Evolutionary conservation across 1,140 invertebrate species (phyloP).

Genomic region (Bacillus rossius): DNA sequence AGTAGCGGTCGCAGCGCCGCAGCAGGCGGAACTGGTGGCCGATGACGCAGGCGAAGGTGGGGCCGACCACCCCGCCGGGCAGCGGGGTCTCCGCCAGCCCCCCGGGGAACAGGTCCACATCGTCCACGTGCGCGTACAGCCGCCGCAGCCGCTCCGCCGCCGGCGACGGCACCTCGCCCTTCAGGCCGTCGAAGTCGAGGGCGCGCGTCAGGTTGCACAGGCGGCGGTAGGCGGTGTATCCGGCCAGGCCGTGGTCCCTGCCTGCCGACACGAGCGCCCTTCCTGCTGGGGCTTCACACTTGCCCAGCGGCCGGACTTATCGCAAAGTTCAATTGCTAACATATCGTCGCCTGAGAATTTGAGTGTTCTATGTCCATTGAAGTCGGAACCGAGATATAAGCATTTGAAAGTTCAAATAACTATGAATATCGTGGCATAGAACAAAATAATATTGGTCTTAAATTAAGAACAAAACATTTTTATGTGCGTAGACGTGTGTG

Average conservation of each 20-base stretch:
- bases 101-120: slow-evolving; percentile 52
- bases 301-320: no score
- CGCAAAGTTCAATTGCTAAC: no score
- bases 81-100: slow-evolving; percentile 48
- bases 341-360: no score
- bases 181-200: slow-evolving; percentile 48
- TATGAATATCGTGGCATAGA: no score
- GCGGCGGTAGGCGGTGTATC: slow-evolving; percentile 56
- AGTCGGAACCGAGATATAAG: no score
- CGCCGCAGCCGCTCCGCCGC: slow-evolving; percentile 40
- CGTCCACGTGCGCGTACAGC: slow-evolving; percentile 47
- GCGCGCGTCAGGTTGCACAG: slow-evolving; percentile 50
- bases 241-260: slow-evolving; percentile 54
- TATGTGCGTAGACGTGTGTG: no score
- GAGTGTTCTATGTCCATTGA: no score
- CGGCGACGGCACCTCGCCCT: slow-evolving; percentile 44
- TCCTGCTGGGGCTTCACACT: no score
- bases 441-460: no score
- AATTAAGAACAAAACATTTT: no score
- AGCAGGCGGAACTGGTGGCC: slow-evolving; percentile 47
- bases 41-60: slow-evolving; percentile 53
- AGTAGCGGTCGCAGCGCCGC: slow-evolving; percentile 52
- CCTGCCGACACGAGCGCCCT: no score
- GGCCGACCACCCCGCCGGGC: slow-evolving; percentile 47
- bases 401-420: no score